Percentiles rank a stretch among this genome's conserved stretches.
phyloP scores from a whole-genome alignment of 2,888 invertebrate species.

The Venusia cambrica region DNA sequence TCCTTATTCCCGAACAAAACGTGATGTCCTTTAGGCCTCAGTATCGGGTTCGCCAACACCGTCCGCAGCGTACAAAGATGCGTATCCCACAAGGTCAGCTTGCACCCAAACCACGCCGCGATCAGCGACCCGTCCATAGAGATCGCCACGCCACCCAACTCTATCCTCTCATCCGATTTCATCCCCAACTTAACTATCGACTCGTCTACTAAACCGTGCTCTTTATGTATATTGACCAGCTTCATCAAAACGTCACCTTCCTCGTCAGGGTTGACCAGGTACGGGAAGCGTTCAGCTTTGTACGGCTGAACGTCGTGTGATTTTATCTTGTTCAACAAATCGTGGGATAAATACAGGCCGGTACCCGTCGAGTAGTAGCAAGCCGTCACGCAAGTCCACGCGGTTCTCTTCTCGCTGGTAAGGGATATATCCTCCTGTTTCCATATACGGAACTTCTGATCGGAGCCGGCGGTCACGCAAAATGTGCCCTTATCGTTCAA shows the following conservation, averaged over 20 bases:
- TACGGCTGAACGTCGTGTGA: slow-evolving; percentile 35
- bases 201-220: slow-evolving; percentile 35
- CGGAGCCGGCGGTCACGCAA: slow-evolving; percentile 69
- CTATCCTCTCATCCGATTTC: slow-evolving; percentile 41
- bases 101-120: slow-evolving; percentile 76
- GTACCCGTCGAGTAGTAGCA: slow-evolving; percentile 71
- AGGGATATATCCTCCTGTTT: slow-evolving; percentile 44
- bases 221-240: slow-evolving; percentile 61
- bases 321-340: slow-evolving; percentile 58
- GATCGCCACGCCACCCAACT: slow-evolving; percentile 69
- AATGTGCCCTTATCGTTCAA: slow-evolving; percentile 58
- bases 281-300: slow-evolving; percentile 41
- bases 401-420: slow-evolving; percentile 34
- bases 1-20: slow-evolving; percentile 69
- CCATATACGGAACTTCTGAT: slow-evolving; percentile 71
- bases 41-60: slow-evolving; percentile 63
- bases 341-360: slow-evolving; percentile 53
- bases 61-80: slow-evolving; percentile 62
- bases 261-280: slow-evolving; percentile 41
- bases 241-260: slow-evolving; percentile 52
- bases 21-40: slow-evolving; percentile 63
- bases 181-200: slow-evolving; percentile 33
- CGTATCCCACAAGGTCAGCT: slow-evolving; percentile 71
- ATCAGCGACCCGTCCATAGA: slow-evolving; percentile 73
- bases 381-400: slow-evolving; percentile 64